phyloP scores from a whole-genome alignment of 2,888 invertebrate species.

The Entomobrya multifasciata region DNA sequence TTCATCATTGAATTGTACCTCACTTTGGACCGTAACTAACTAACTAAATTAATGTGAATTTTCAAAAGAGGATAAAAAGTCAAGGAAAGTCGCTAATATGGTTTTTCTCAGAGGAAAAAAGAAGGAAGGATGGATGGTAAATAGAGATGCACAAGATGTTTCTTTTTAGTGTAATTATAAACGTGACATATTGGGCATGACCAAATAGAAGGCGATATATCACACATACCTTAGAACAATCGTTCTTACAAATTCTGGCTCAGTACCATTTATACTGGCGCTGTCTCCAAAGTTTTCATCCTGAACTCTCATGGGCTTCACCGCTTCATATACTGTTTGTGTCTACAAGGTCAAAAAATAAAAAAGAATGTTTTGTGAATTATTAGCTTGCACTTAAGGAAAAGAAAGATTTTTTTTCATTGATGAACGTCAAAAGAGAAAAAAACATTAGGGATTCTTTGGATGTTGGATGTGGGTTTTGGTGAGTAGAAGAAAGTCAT shows the following conservation, averaged over 20 bases:
- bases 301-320: slow-evolving; percentile 17
- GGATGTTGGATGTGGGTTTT: slow-evolving; percentile 29
- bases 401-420: neutral
- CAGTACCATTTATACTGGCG: slow-evolving; percentile 33
- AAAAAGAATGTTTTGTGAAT: slow-evolving; percentile 22
- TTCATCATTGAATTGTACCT: slow-evolving; percentile 11
- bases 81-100: neutral
- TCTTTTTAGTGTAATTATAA: slow-evolving; percentile 17
- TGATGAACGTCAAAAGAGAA: neutral
- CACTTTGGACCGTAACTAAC: neutral
- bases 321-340: slow-evolving; percentile 69
- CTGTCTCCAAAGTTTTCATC: neutral
- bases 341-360: slow-evolving; percentile 72
- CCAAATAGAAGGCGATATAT: slow-evolving; percentile 27
- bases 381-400: slow-evolving; percentile 13
- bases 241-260: slow-evolving; percentile 54
- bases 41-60: neutral
- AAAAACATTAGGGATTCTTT: neutral
- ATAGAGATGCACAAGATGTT: neutral
- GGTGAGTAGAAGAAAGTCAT: neutral
- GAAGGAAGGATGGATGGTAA: too few species aligned
- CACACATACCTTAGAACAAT: slow-evolving; percentile 65
- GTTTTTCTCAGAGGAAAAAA: too few species aligned
- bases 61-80: neutral
- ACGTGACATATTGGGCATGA: slow-evolving; percentile 60